A percentile compares a stretch with the other conserved stretches of the same genome.
phyloP scores from a whole-genome alignment of 2,113 vertebrate genomes.

The Labrus mixtus region DNA sequence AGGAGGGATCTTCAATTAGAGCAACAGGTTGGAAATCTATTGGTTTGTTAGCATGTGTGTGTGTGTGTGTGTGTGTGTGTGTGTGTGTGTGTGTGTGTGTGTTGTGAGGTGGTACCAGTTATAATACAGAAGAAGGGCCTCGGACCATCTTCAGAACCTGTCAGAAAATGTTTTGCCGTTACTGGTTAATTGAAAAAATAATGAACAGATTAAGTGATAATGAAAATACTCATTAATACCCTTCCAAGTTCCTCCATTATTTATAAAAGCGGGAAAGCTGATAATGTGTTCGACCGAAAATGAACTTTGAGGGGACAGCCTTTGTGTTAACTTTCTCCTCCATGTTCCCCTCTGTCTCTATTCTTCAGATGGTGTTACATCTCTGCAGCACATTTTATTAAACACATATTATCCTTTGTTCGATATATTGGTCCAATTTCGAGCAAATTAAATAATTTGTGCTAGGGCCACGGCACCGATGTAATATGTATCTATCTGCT shows the following conservation, averaged over 20 bases:
- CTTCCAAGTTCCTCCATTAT: neutral
- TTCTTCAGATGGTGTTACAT: neutral
- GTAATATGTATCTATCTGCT: too few species aligned
- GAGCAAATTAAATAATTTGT: too few species aligned
- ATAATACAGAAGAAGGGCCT: neutral
- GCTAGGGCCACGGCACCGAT: neutral
- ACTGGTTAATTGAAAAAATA: too few species aligned
- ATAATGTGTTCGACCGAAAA: neutral
- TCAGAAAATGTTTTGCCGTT: neutral
- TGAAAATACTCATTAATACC: neutral
- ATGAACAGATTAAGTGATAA: neutral
- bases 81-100: too few species aligned
- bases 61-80: too few species aligned
- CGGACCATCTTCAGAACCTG: neutral
- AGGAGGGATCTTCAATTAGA: slow-evolving; percentile 47
- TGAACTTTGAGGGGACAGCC: neutral
- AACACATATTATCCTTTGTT: too few species aligned
- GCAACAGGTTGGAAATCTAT: slow-evolving; percentile 42
- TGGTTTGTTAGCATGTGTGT: slow-evolving; percentile 20
- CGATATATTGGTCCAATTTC: too few species aligned
- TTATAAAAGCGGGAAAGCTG: too few species aligned
- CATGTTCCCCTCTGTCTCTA: too few species aligned
- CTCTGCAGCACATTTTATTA: neutral
- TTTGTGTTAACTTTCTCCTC: neutral
- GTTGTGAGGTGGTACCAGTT: neutral